Evolutionary conservation across 1,140 invertebrate species (phyloP).

Genomic region (Megalopta genalis): DNA sequence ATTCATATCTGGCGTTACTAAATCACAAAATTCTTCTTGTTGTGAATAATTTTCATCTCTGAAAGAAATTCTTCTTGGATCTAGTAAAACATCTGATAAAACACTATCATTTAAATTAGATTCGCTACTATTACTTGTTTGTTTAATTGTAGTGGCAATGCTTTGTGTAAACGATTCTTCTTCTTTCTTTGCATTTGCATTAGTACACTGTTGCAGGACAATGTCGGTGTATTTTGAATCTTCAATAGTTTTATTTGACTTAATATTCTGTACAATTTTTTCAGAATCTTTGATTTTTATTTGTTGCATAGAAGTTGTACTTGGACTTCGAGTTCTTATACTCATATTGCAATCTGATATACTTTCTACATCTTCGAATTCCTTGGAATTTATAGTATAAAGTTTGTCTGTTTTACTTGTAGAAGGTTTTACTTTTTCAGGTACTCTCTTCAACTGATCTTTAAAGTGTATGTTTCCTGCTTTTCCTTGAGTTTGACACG

Average conservation of each 20-base stretch:
- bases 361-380: conserved; percentile 65
- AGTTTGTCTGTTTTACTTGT: conserved; percentile 66
- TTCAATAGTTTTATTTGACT: conserved; percentile 47
- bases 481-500: conserved; percentile 54
- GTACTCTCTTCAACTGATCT: conserved; percentile 65
- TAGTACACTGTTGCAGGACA: conserved; percentile 48
- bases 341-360: conserved; percentile 58
- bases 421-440: conserved; percentile 70
- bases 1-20: conserved; percentile 75
- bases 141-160: conserved; percentile 28
- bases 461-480: conserved; percentile 46
- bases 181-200: conserved; percentile 42
- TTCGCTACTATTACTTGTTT: conserved; percentile 57
- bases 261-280: conserved; percentile 36
- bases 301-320: conserved; percentile 44
- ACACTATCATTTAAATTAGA: conserved; percentile 60
- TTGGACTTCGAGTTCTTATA: conserved; percentile 58
- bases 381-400: conserved; percentile 60
- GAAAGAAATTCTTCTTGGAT: conserved; percentile 75
- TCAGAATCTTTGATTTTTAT: conserved; percentile 62
- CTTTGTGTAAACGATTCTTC: conserved; percentile 51
- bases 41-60: conserved; percentile 69
- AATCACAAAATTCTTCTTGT: conserved; percentile 73
- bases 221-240: conserved; percentile 51
- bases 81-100: conserved; percentile 67